Conservation (phyloP, 64 coral and sea anemone species). For the Montipora efflorescens region DNA sequence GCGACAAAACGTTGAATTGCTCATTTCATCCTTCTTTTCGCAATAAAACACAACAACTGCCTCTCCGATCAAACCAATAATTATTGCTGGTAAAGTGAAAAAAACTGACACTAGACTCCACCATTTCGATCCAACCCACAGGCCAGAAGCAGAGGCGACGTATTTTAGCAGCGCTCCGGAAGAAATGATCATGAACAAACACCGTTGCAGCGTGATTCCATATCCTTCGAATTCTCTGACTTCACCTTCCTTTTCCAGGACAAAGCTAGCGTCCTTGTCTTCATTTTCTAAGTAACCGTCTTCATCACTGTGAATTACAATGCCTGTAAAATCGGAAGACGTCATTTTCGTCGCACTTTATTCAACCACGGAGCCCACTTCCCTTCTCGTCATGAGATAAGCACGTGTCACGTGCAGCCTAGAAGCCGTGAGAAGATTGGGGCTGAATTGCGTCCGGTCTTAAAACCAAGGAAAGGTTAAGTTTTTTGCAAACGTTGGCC, state of each 20-base stretch:
- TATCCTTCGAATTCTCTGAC: neutral
- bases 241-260: neutral
- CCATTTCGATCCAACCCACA: neutral
- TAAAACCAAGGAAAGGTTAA: too few species aligned
- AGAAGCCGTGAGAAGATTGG: too few species aligned
- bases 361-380: too few species aligned
- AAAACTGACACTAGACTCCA: constrained; percentile 2
- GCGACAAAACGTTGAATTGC: constrained; percentile 28
- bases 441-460: too few species aligned
- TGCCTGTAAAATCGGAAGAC: neutral
- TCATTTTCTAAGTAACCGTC: neutral
- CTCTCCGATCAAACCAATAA: constrained; percentile 12
- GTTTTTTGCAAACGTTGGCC: too few species aligned
- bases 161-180: neutral
- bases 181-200: neutral
- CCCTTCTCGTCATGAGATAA: too few species aligned
- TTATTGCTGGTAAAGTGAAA: neutral
- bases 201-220: neutral
- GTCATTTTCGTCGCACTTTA: neutral
- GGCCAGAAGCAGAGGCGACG: neutral
- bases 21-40: neutral
- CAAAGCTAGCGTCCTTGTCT: neutral
- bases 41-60: constrained; percentile 2
- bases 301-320: neutral
- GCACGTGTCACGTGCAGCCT: too few species aligned